Percentiles rank a stretch among this genome's conserved stretches.
phyloP scores from a whole-genome alignment of 2,797 vertebrate species.

The Rhynchonycteris naso region DNA sequence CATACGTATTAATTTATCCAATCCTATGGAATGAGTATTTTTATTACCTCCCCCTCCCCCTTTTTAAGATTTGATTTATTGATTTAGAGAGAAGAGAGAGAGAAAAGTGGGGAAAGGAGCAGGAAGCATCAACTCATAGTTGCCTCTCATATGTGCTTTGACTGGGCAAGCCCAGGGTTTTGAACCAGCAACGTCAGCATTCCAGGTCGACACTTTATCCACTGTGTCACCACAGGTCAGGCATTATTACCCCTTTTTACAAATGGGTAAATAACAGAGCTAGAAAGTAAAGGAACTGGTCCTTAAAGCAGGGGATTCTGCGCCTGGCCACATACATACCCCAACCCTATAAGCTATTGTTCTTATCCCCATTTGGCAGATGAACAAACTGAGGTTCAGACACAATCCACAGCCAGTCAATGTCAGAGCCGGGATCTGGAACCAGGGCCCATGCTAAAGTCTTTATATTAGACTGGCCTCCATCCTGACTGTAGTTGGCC shows the following conservation, averaged over 20 bases:
- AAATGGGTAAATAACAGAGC: neutral
- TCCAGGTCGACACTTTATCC: too few relatives aligned
- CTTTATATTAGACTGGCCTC: neutral
- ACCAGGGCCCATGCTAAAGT: neutral
- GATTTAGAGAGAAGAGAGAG: too few relatives aligned
- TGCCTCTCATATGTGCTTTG: too few relatives aligned
- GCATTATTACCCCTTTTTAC: neutral
- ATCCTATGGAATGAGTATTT: neutral
- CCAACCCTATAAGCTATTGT: neutral
- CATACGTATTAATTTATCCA: neutral
- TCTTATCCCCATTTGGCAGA: neutral
- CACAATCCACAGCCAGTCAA: neutral
- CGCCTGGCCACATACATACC: neutral
- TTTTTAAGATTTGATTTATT: too few relatives aligned
- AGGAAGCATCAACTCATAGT: too few relatives aligned
- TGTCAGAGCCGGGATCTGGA: neutral
- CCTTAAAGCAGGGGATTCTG: neutral
- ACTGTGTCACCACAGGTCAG: too few relatives aligned
- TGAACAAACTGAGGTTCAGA: neutral
- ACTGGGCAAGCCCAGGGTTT: too few relatives aligned
- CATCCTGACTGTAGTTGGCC: neutral
- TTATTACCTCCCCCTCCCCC: too few relatives aligned
- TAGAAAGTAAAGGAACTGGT: neutral
- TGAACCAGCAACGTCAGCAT: too few relatives aligned
- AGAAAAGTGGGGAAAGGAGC: too few relatives aligned